Conservation (phyloP, 2,888 invertebrate species). For the Volucella inflata region DNA sequence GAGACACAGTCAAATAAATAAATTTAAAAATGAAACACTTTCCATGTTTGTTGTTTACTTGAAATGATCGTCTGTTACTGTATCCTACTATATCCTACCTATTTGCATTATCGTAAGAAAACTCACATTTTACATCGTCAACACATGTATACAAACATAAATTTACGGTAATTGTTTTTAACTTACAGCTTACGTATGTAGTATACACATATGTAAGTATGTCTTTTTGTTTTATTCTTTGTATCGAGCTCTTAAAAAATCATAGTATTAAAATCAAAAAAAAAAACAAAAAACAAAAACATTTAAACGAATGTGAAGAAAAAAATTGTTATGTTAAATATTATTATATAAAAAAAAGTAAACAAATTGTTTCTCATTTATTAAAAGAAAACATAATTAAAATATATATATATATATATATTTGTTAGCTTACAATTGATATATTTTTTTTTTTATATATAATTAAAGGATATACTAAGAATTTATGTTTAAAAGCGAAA, state of each 20-base stretch:
- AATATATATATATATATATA: conserved; percentile 40
- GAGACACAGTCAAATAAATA: conserved; percentile 70
- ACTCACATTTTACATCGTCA: background rate
- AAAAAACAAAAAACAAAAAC: conserved; percentile 22
- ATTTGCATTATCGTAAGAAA: conserved; percentile 11
- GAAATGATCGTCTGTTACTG: conserved; percentile 60
- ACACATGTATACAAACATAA: conserved; percentile 9
- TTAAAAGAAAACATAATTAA: conserved; percentile 26
- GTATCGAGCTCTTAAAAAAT: conserved; percentile 33
- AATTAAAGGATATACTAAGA: conserved; percentile 41
- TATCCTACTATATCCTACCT: conserved; percentile 45
- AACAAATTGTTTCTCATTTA: conserved; percentile 66
- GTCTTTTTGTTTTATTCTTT: conserved; percentile 23
- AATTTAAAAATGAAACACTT: conserved; percentile 31
- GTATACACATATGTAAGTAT: conserved; percentile 3
- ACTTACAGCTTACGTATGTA: conserved; percentile 2
- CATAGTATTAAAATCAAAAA: conserved; percentile 41
- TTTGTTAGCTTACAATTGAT: conserved; percentile 70
- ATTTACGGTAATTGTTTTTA: background rate
- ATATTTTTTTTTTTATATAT: conserved; percentile 57
- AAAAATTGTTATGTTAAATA: conserved; percentile 67
- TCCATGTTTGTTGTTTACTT: conserved; percentile 62
- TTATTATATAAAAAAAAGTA: conserved; percentile 42
- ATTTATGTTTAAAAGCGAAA: conserved; percentile 44
- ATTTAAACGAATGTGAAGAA: conserved; percentile 28